Evolutionary conservation across 2,888 invertebrate genomes (phyloP).

Genomic region (Nymphalis c-album): DNA sequence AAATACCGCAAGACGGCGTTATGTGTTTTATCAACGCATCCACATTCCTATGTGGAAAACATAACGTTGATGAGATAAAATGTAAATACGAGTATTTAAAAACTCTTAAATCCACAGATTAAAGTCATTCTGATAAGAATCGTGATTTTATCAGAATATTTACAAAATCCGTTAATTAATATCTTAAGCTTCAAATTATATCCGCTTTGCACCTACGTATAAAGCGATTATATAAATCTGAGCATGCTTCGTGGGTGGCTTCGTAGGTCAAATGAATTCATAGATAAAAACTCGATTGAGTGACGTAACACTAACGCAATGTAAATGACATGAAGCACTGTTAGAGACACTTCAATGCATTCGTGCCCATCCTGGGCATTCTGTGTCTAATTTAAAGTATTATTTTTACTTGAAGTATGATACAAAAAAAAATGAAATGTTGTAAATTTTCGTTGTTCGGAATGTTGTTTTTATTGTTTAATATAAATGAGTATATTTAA

Average conservation of each 20-base stretch:
- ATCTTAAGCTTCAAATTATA: conserved; percentile 44
- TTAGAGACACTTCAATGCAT: conserved; percentile 24
- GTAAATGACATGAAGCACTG: conserved; percentile 40
- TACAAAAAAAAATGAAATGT: too few species aligned
- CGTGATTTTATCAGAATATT: conserved; percentile 7
- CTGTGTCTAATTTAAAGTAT: too few species aligned
- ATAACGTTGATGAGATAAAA: neutral
- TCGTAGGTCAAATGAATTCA: conserved; percentile 70
- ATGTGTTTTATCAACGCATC: neutral
- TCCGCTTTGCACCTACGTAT: conserved; percentile 37
- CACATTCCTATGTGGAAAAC: conserved; percentile 1
- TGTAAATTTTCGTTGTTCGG: too few species aligned
- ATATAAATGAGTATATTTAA: too few species aligned
- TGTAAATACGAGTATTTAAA: conserved; percentile 3
- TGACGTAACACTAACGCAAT: conserved; percentile 52
- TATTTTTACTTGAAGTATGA: too few species aligned
- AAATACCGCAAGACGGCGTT: neutral
- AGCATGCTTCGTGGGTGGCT: conserved; percentile 72
- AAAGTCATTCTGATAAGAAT: conserved; percentile 5
- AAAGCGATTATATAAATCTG: conserved; percentile 43
- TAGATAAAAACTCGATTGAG: conserved; percentile 69
- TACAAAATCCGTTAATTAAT: conserved; percentile 22
- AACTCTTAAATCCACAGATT: conserved; percentile 4
- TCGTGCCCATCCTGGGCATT: neutral
- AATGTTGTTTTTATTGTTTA: too few species aligned